Evolutionary conservation across 2,888 invertebrate genomes (phyloP), one percentile per base, ranked within the genome.

Genomic region (Psylliodes chrysocephalus): DNA sequence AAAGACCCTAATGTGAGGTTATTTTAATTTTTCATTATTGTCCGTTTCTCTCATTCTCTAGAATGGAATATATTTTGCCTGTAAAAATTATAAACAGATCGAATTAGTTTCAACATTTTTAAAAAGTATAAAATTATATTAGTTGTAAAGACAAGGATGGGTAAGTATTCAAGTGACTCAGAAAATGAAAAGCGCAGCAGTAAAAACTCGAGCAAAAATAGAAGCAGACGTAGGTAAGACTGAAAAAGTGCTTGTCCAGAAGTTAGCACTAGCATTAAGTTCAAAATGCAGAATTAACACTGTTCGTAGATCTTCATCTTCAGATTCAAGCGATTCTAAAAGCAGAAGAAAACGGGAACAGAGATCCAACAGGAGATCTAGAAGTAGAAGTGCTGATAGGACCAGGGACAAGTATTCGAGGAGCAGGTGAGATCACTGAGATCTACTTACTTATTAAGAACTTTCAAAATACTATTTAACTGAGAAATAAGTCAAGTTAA

Each of bases 161-260:
- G 82, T 77, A 82, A 81, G 77, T 82, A 82, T 78, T 83, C 82
- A 42, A 82, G 81, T 70, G 82, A 81, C 74, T 82, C 82, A 57
- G 82, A 82, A 71, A 75, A 73, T 72, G 82, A 82, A 68, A 80
- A 76, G 64, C 75, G 77, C 53, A 73, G 77, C 67, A 77, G 74
- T 74, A 82, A 79, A 77, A 77, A 76, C 59, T 74, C 77, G 46
- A 75, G 76, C 73, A 81, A 79, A 75, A 78, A 73, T 75, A 79
- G 75, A 73, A 76, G 70, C 71, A 79, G 78, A 67, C 77, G 77
- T 69, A 81, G 81, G 81, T 82, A 78, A 78, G 78, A 68, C 44
- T 64, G 67, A 57, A 65, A 63, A 60, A 53, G 62, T 64, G 64
- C 54, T 67, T 44, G 56, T 64, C 59, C 30, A 68, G 63, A 63